These are phyloP conservation scores for Melanostigma gelatinosum DNA, from an alignment of 2,113 vertebrate genomes.

Conservation along the genomic window DNA sequence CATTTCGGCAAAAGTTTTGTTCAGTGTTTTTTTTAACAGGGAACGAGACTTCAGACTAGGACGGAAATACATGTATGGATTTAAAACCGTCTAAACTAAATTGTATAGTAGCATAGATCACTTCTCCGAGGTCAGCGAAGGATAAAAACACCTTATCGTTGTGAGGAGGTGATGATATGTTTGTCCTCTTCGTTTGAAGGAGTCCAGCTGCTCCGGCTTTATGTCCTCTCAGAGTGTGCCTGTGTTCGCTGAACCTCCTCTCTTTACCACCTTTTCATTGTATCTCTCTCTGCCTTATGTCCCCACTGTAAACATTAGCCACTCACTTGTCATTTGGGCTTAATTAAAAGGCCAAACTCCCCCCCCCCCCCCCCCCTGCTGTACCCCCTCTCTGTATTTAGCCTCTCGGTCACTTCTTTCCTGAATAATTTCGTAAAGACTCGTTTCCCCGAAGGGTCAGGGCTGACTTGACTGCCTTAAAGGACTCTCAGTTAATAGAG, in stretches of 20 bases:
- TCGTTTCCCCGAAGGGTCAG: constrained; percentile 48
- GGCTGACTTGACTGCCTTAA: constrained; percentile 52
- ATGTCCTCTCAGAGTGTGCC: constrained; percentile 56
- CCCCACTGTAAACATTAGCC: constrained; percentile 43
- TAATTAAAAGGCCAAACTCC: constrained; percentile 62
- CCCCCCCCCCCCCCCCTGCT: background rate
- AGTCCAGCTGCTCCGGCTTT: constrained; percentile 57
- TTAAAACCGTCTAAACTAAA: constrained; percentile 31
- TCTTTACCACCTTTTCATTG: constrained; percentile 48
- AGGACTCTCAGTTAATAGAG: constrained; percentile 71
- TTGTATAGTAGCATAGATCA: background rate
- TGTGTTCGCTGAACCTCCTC: constrained; percentile 44
- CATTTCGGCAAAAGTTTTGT: background rate
- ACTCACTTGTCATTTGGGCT: constrained; percentile 54
- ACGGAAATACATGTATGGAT: background rate
- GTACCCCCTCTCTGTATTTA: background rate
- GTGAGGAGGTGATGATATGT: constrained; percentile 39
- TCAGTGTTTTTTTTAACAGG: background rate
- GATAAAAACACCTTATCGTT: constrained; percentile 47
- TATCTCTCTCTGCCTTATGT: constrained; percentile 42
- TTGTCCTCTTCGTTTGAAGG: constrained; percentile 38
- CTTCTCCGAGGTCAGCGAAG: constrained; percentile 30
- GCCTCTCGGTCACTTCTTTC: constrained; percentile 35
- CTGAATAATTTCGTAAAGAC: constrained; percentile 42
- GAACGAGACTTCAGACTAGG: background rate